phyloP scores from a whole-genome alignment of 2,113 vertebrate species.

The Gopherus flavomarginatus region DNA sequence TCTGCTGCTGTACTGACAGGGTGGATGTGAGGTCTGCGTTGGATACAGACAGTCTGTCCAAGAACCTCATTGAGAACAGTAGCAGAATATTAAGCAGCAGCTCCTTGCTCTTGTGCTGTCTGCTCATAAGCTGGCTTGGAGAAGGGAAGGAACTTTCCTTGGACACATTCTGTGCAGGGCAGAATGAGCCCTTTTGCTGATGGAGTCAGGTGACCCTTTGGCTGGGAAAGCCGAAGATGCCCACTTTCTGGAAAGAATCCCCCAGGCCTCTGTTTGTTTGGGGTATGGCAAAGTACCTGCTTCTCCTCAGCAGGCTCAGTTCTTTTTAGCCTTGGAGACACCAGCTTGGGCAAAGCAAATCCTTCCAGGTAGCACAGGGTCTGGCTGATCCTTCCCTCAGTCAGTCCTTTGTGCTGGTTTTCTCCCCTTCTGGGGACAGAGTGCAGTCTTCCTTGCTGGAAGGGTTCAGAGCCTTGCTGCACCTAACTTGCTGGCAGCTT shows the following conservation, averaged over 20 bases:
- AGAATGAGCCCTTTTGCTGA: slow-evolving; percentile 46
- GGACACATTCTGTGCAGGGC: background rate
- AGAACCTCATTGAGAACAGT: slow-evolving; percentile 48
- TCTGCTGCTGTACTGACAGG: slow-evolving; percentile 5
- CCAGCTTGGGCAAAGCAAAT: too few relatives aligned
- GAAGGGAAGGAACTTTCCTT: slow-evolving; percentile 40
- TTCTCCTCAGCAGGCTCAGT: too few relatives aligned
- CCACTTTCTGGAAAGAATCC: slow-evolving; percentile 21
- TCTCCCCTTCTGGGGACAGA: too few relatives aligned
- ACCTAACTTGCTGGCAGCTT: too few relatives aligned
- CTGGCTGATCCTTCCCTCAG: too few relatives aligned
- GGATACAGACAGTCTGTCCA: slow-evolving; percentile 40
- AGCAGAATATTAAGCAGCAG: slow-evolving; percentile 65
- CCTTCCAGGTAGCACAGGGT: too few relatives aligned
- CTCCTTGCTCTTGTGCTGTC: slow-evolving; percentile 37
- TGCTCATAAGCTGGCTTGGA: slow-evolving; percentile 54
- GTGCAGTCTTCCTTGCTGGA: too few relatives aligned
- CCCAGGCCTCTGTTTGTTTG: slow-evolving; percentile 14
- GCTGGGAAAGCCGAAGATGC: background rate
- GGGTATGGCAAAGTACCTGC: too few relatives aligned
- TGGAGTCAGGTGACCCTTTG: background rate
- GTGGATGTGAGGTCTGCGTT: slow-evolving; percentile 41
- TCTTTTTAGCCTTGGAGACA: too few relatives aligned
- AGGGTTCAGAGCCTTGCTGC: too few relatives aligned
- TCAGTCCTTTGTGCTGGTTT: too few relatives aligned